Evolutionary conservation across 2,113 vertebrate genomes (phyloP).

Genomic region (Aptenodytes patagonicus): DNA sequence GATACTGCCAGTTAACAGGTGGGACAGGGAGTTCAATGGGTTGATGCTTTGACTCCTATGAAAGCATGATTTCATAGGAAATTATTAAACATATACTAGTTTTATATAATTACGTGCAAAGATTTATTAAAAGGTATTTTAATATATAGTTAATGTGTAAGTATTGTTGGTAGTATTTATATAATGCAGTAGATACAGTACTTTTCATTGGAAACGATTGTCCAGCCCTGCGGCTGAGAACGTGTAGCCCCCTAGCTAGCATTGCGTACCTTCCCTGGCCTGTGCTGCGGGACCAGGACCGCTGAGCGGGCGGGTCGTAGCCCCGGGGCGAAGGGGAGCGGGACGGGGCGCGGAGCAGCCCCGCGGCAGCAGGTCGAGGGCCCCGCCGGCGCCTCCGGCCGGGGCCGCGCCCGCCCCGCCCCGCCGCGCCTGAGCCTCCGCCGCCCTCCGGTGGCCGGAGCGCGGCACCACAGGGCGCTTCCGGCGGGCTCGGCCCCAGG

Average conservation of each 20-base stretch:
- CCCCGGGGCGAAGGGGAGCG: not conserved
- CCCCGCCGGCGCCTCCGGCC: not conserved
- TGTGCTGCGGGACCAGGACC: rapidly evolving
- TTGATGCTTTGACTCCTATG: not conserved
- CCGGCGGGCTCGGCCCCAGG: not conserved
- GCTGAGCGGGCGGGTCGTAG: too few species aligned
- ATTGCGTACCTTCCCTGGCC: rapidly evolving
- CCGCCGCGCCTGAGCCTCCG: not conserved
- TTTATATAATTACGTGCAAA: not conserved
- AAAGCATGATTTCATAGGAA: not conserved
- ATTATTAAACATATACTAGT: not conserved
- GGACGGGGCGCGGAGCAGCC: not conserved
- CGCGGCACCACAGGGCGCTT: not conserved
- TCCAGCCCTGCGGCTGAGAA: not conserved
- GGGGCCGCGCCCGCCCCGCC: too few species aligned
- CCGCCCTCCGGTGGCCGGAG: not conserved
- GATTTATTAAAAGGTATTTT: not conserved
- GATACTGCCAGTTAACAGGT: not conserved
- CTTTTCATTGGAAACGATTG: rapidly evolving
- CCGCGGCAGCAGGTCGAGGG: too few species aligned
- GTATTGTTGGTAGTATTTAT: rapidly evolving
- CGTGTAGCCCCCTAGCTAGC: too few species aligned
- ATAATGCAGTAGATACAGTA: rapidly evolving
- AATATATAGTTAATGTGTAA: rapidly evolving
- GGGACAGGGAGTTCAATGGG: too few species aligned